Evolutionary conservation across 2,888 invertebrate species (phyloP).

Genomic region (Scelioninae gen. 1): DNA sequence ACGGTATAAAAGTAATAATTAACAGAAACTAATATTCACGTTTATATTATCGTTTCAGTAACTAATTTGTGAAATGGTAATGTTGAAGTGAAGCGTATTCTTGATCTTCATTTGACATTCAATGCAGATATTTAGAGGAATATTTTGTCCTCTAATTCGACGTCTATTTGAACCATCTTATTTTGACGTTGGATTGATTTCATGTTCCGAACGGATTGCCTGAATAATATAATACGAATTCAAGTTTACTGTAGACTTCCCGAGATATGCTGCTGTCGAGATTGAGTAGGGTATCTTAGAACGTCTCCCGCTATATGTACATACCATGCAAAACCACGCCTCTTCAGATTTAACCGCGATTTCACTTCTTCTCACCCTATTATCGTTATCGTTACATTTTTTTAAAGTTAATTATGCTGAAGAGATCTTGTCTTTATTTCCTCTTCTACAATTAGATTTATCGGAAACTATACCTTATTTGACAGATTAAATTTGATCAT

Average conservation of each 20-base stretch:
- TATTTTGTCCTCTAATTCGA: slow-evolving; percentile 56
- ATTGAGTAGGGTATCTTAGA: slow-evolving; percentile 55
- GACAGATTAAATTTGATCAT: slow-evolving; percentile 46
- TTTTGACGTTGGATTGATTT: slow-evolving; percentile 62
- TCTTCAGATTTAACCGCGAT: slow-evolving; percentile 50
- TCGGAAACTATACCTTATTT: slow-evolving; percentile 22
- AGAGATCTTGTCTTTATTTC: slow-evolving; percentile 36
- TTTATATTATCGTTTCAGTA: not conserved
- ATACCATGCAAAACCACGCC: slow-evolving; percentile 55
- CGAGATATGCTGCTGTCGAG: slow-evolving; percentile 57
- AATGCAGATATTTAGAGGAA: slow-evolving; percentile 29
- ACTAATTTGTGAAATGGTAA: slow-evolving; percentile 1
- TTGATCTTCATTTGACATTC: slow-evolving; percentile 24
- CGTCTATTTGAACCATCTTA: slow-evolving; percentile 49
- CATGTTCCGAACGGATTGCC: slow-evolving; percentile 57
- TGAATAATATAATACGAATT: slow-evolving; percentile 64
- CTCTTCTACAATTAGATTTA: slow-evolving; percentile 27
- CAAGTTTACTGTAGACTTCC: slow-evolving; percentile 61
- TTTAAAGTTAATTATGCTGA: slow-evolving; percentile 28
- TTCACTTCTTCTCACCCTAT: slow-evolving; percentile 34
- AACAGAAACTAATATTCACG: not conserved
- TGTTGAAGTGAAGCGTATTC: slow-evolving; percentile 20
- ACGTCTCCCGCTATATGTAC: slow-evolving; percentile 49
- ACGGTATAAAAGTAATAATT: not conserved
- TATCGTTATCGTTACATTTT: slow-evolving; percentile 24